Evolutionary conservation across 1,140 invertebrate genomes (phyloP).

Genomic region (Heliothis subflexa): DNA sequence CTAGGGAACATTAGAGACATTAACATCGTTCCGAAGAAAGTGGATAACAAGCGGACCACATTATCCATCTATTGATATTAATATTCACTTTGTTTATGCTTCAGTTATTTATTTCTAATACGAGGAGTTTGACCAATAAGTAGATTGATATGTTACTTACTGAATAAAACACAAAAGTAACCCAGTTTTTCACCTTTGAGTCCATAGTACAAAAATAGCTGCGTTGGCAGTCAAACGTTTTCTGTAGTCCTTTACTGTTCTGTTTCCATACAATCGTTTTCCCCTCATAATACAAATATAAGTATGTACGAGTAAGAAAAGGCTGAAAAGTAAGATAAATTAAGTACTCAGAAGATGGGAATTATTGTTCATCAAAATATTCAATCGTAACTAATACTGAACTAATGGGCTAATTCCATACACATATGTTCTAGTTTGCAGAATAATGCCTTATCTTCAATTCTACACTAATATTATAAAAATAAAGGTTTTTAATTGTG

Average conservation of each 20-base stretch:
- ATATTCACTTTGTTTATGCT: neutral
- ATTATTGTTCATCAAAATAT: too few relatives aligned
- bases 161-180: neutral
- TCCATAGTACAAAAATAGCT: slow-evolving; percentile 20
- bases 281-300: slow-evolving; percentile 1
- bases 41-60: neutral
- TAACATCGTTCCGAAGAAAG: slow-evolving; percentile 4
- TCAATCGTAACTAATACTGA: too few relatives aligned
- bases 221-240: slow-evolving; percentile 35
- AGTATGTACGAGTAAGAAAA: neutral
- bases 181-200: neutral
- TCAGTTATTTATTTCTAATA: neutral
- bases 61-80: neutral
- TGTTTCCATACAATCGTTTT: slow-evolving; percentile 40
- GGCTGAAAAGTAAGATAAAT: slow-evolving; percentile 3
- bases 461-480: too few relatives aligned
- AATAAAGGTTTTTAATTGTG: too few relatives aligned
- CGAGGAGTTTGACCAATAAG: too few relatives aligned
- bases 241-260: slow-evolving; percentile 22
- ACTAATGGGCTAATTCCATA: too few relatives aligned
- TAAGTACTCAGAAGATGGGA: neutral
- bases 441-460: too few relatives aligned
- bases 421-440: too few relatives aligned
- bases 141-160: neutral
- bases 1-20: slow-evolving; percentile 14